Conservation (phyloP, 2,888 invertebrate species). For the Chrysomela aeneicollis region DNA sequence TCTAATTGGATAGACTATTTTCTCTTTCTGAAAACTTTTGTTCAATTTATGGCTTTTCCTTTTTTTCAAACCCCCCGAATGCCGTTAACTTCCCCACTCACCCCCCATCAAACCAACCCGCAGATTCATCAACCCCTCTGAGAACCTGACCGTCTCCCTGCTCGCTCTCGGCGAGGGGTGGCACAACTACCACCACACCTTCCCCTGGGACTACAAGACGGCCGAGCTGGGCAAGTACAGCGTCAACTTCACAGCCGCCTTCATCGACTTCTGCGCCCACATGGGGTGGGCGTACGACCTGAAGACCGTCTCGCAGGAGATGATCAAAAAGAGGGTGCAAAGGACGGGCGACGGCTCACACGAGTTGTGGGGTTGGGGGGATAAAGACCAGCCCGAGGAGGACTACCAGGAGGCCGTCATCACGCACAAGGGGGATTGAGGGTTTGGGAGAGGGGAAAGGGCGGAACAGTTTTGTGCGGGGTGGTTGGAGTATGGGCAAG, state of each 20-base stretch:
- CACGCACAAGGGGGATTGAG: slow-evolving; percentile 47
- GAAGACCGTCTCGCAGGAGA: slow-evolving; percentile 67
- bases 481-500: background rate
- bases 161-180: slow-evolving; percentile 84
- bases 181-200: slow-evolving; percentile 88
- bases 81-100: no score
- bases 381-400: slow-evolving; percentile 68
- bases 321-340: slow-evolving; percentile 66
- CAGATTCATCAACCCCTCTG: slow-evolving; percentile 66
- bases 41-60: no score
- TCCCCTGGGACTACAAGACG: slow-evolving; percentile 68
- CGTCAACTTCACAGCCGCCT: slow-evolving; percentile 77
- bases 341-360: slow-evolving; percentile 68
- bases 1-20: no score
- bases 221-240: slow-evolving; percentile 60
- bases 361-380: slow-evolving; percentile 65
- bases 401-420: slow-evolving; percentile 54
- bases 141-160: slow-evolving; percentile 75
- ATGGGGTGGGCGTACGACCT: slow-evolving; percentile 86
- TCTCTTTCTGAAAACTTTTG: no score
- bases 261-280: slow-evolving; percentile 81
- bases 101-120: no score
- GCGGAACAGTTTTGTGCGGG: background rate
- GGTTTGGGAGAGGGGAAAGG: background rate
- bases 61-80: no score